Conservation (phyloP, 2,113 vertebrate species). For the Taxidea taxus region DNA sequence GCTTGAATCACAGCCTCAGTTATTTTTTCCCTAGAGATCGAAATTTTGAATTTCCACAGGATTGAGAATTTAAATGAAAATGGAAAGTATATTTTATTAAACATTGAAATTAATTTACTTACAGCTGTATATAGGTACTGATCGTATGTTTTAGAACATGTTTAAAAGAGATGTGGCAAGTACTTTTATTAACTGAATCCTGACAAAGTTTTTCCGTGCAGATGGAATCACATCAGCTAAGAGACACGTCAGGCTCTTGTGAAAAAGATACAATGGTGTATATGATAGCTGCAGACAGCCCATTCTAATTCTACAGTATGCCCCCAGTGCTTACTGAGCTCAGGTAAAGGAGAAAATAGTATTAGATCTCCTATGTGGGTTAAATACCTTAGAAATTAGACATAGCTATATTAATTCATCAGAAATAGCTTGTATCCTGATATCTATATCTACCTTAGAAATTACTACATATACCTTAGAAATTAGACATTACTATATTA, state of each 20-base stretch:
- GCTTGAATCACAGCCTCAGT: neutral
- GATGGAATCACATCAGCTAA: neutral
- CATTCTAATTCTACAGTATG: neutral
- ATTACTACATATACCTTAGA: neutral
- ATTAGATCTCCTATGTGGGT: neutral
- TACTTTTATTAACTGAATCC: constrained; percentile 51
- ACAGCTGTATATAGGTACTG: too few species aligned
- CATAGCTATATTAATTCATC: neutral
- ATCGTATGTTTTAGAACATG: neutral
- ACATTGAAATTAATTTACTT: neutral
- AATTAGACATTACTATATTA: neutral
- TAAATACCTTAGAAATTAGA: neutral
- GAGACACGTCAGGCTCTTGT: neutral
- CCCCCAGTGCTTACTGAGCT: neutral
- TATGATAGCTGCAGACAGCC: neutral
- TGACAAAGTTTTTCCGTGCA: constrained; percentile 39
- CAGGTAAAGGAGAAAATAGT: neutral
- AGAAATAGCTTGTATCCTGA: neutral
- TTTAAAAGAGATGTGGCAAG: constrained; percentile 47
- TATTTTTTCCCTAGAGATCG: neutral
- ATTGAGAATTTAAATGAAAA: neutral
- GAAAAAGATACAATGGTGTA: neutral
- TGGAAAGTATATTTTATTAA: neutral
- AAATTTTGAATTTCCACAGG: constrained; percentile 34
- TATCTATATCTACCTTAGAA: neutral